phyloP scores from a whole-genome alignment of 1,140 invertebrate genomes.

The Luehdorfia chinensis region DNA sequence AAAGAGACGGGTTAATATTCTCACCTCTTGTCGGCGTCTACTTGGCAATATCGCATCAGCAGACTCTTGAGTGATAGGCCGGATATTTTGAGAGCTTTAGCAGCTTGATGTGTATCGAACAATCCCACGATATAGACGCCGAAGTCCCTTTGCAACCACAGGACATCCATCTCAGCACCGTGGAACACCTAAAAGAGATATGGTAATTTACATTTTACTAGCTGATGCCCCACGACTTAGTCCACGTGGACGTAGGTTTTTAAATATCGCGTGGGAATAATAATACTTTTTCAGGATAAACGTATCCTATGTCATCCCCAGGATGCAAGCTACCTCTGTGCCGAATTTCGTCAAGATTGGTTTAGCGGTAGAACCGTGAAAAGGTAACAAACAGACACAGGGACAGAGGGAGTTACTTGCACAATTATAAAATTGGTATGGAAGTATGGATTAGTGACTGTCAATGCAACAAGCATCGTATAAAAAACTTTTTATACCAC shows the following conservation, averaged over 20 bases:
- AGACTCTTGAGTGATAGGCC: slow-evolving; percentile 89
- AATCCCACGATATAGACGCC: slow-evolving; percentile 97
- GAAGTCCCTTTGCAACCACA: slow-evolving; percentile 97
- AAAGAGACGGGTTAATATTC: too few relatives aligned
- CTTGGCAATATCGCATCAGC: slow-evolving; percentile 87
- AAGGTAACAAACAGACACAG: too few relatives aligned
- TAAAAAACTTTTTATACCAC: too few relatives aligned
- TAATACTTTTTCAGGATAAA: too few relatives aligned
- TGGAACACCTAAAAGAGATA: slow-evolving; percentile 87
- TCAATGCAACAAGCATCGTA: neutral
- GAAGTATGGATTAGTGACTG: too few relatives aligned
- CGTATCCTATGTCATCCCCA: too few relatives aligned
- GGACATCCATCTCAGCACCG: slow-evolving; percentile 92
- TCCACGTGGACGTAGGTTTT: too few relatives aligned
- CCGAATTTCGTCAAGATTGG: too few relatives aligned
- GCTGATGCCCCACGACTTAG: too few relatives aligned
- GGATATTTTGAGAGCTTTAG: slow-evolving; percentile 84
- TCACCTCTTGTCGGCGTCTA: slow-evolving; percentile 89
- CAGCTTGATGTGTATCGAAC: slow-evolving; percentile 97
- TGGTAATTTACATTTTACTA: neutral
- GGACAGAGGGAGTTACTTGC: neutral
- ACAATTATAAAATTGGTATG: neutral
- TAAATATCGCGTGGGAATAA: too few relatives aligned
- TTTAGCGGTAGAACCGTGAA: too few relatives aligned
- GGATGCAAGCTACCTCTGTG: too few relatives aligned